Percentiles rank a stretch among this genome's conserved stretches.
These are phyloP conservation scores for Artemia sinica DNA, from an alignment of 2,888 invertebrate species.

Conservation along the genomic window DNA sequence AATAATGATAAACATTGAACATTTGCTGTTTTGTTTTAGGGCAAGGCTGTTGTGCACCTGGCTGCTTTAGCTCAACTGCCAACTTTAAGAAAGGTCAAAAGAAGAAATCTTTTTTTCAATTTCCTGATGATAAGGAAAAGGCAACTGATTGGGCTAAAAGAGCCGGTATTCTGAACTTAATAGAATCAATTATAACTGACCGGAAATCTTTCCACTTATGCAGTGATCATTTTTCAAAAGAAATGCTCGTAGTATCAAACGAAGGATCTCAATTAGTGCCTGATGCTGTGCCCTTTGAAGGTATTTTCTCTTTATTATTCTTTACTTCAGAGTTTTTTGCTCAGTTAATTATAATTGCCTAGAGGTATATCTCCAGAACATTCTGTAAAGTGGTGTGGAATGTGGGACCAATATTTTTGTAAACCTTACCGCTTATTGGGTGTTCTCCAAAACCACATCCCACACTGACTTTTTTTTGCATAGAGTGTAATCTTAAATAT, in stretches of 20 bases:
- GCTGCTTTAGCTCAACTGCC: not conserved
- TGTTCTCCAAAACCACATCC: too few relatives aligned
- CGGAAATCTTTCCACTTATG: not conserved
- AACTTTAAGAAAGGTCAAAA: not conserved
- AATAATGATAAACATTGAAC: too few relatives aligned
- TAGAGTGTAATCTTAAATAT: too few relatives aligned
- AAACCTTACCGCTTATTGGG: too few relatives aligned
- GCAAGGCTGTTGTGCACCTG: not conserved
- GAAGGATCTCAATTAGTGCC: conserved; percentile 6
- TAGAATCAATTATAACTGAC: not conserved
- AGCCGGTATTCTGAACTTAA: not conserved
- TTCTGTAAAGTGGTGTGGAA: too few relatives aligned
- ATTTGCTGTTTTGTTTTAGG: not conserved
- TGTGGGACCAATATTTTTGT: too few relatives aligned
- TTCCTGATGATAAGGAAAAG: not conserved
- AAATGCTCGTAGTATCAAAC: not conserved
- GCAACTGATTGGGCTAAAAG: not conserved
- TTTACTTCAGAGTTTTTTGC: too few relatives aligned
- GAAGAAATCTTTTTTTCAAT: conserved; percentile 8
- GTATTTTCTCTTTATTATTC: not conserved
- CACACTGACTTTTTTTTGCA: too few relatives aligned
- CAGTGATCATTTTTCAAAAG: not conserved
- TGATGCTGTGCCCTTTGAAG: conserved; percentile 7
- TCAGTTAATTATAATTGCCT: too few relatives aligned
- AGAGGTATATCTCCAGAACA: too few relatives aligned